These are phyloP conservation scores for Halcyon malimbica DNA, from an alignment of 2,113 vertebrate species.

Conservation along the genomic window DNA sequence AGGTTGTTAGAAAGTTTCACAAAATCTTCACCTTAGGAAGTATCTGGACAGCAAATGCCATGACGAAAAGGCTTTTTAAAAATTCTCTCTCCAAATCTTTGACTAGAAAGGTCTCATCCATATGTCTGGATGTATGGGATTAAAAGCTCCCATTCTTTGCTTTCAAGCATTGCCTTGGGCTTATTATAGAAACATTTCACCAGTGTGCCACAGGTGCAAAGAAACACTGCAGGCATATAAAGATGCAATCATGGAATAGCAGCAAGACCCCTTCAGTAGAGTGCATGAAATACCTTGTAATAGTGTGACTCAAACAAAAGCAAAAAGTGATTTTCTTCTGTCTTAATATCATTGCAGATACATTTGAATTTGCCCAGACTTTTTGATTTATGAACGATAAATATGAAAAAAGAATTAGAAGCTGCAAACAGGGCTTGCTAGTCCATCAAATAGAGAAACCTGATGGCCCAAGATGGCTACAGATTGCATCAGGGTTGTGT, in stretches of 20 bases:
- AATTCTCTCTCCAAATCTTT: neutral
- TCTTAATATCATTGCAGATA: neutral
- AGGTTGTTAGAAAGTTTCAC: neutral
- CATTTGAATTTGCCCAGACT: neutral
- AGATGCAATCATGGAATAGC: neutral
- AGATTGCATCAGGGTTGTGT: neutral
- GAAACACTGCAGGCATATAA: neutral
- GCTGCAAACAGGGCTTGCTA: neutral
- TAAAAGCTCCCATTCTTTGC: neutral
- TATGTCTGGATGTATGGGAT: neutral
- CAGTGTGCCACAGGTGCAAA: neutral
- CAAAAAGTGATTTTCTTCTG: neutral
- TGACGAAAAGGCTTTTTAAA: neutral
- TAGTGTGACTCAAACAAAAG: neutral
- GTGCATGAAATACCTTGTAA: neutral
- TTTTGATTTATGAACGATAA: neutral
- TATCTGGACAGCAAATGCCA: neutral
- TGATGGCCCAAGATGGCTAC: neutral
- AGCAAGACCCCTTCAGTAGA: neutral
- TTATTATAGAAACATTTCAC: neutral
- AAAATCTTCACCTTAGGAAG: neutral
- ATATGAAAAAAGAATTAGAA: neutral
- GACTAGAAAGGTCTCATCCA: neutral
- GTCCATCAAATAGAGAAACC: neutral
- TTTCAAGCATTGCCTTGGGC: neutral